These are phyloP conservation scores for Brachyalestes nurse DNA, from an alignment of 2,797 vertebrate genomes.

Conservation along the genomic window DNA sequence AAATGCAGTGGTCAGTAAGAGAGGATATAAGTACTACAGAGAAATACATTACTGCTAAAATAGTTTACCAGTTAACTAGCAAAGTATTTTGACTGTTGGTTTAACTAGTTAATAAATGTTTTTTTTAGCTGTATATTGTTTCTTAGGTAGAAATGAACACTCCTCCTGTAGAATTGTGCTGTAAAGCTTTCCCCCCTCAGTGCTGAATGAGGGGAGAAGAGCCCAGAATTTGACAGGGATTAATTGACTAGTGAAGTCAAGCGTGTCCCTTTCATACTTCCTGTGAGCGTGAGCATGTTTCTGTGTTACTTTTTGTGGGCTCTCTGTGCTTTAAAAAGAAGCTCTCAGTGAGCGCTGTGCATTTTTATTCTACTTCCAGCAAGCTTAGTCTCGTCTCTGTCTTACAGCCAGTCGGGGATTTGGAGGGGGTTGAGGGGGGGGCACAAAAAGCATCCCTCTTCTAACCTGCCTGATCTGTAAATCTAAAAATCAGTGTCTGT, in stretches of 20 bases:
- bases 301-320: neutral
- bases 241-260: constrained; percentile 40
- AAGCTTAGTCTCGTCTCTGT: neutral
- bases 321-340: neutral
- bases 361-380: neutral
- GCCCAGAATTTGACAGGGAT: constrained; percentile 48
- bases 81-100: too few species aligned
- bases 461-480: too few species aligned
- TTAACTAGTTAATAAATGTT: too few species aligned
- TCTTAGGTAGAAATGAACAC: neutral
- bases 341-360: neutral
- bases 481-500: too few species aligned
- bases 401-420: too few species aligned
- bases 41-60: too few species aligned
- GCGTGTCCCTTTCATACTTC: neutral
- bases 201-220: neutral
- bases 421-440: too few species aligned
- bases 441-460: too few species aligned
- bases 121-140: neutral
- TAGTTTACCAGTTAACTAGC: too few species aligned
- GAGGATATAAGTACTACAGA: too few species aligned
- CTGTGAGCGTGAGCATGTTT: neutral
- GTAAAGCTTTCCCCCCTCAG: neutral
- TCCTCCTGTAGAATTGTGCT: neutral
- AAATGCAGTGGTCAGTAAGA: too few species aligned